These are phyloP conservation scores for Lasaia peninsularis DNA, from an alignment of 1,140 invertebrate species.

Conservation along the genomic window DNA sequence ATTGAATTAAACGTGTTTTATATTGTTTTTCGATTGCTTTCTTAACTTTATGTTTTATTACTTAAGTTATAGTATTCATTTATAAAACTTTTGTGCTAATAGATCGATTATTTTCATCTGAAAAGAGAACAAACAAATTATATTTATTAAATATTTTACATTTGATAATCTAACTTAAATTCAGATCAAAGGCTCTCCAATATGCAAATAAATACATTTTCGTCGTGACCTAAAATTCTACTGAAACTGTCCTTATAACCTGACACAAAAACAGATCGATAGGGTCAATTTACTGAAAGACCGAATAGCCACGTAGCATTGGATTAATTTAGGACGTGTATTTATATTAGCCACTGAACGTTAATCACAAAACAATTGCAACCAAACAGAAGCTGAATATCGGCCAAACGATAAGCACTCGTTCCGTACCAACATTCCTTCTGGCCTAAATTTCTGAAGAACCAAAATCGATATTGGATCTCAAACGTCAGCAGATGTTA, in stretches of 20 bases:
- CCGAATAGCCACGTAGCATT: conserved; percentile 12
- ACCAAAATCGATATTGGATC: conserved; percentile 31
- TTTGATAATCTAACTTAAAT: too few species aligned
- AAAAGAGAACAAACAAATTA: too few species aligned
- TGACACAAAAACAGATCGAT: conserved; percentile 17
- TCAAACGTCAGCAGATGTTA: conserved; percentile 33
- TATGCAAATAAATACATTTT: too few species aligned
- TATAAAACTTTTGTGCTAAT: too few species aligned
- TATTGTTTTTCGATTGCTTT: too few species aligned
- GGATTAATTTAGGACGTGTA: conserved; percentile 26
- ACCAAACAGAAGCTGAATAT: conserved; percentile 36
- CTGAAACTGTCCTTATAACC: conserved; percentile 2
- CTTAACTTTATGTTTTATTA: too few species aligned
- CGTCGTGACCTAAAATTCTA: background rate
- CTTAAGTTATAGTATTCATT: too few species aligned
- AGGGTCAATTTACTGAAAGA: conserved; percentile 21
- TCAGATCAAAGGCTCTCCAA: too few species aligned
- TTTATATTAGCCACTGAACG: conserved; percentile 32
- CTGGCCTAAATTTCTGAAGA: conserved; percentile 36
- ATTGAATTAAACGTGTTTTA: too few species aligned
- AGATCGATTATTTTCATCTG: too few species aligned
- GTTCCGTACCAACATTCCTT: conserved; percentile 27
- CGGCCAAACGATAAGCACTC: conserved; percentile 46
- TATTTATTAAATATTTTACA: too few species aligned
- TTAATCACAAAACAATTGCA: conserved; percentile 50